Base-by-base conservation (phyloP, 2,888 invertebrate species). In the Anorthoa munda region DNA sequence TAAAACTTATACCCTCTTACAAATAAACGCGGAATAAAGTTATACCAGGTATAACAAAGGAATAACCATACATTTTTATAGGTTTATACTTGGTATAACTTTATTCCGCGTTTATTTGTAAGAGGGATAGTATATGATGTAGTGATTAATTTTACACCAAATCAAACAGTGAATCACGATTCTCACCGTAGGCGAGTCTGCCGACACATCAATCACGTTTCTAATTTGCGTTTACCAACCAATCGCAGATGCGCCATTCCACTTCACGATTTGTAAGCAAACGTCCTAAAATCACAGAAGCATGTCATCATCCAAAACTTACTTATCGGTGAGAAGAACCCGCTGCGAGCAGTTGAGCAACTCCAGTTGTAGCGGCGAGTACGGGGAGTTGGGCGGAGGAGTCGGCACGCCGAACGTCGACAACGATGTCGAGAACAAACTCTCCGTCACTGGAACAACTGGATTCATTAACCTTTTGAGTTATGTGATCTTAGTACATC, bases 371-470 rank as follows among this genome's bases (percentile, higher is more conserved):
- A 97, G 95, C 81, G 97, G 97, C 60, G 97, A 97, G 85, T 97
- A 97, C 2, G 97, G 97, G 61, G 97, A 97, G 93, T 97, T 97
- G 31, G 97, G 97, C 70, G 97, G 97, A 76, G 97, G 97, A 66
- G 97, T 97, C 80, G 97, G 97, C 90, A 97, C 97, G 60, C 97
- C 97, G 93, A 97, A 97, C 69, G 97, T 96, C 84, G 97, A 97
- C 81, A 97, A 96, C 61, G 97, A 97, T 50, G 97, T 96, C 61
- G 97, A 97, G 94, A 97, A 97, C 87, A 97, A 93, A 85, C 97
- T 97, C 94, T 97, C 97, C 92, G 97, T 97, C 94, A 97, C 97
- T 97, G 95, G 77, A 83, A 90, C 90, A 90, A 88, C 74, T 75
- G 59, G 75, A 79, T 80, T 72, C 21, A 78, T 85, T 84, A 86